phyloP scores from a whole-genome alignment of 2,797 vertebrate genomes.

The Prionace glauca region DNA sequence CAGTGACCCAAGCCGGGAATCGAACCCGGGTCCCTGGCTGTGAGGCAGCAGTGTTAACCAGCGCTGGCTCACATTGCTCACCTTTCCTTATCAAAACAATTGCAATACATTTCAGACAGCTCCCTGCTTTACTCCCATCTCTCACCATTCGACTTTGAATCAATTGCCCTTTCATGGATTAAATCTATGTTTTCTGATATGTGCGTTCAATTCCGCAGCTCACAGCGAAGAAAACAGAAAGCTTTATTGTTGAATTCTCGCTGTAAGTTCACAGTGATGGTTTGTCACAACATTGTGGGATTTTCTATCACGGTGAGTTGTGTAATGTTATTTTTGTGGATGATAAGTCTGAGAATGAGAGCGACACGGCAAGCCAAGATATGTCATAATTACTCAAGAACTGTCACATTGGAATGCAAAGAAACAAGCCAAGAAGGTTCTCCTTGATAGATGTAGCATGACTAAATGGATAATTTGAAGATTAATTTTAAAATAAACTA shows the following conservation, averaged over 20 bases:
- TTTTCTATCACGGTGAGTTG: slow-evolving; percentile 51
- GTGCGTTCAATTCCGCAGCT: slow-evolving; percentile 60
- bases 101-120: slow-evolving; percentile 21
- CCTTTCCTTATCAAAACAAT: background rate
- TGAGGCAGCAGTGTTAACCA: no score
- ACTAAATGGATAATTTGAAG: background rate
- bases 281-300: slow-evolving; percentile 69
- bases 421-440: slow-evolving; percentile 50
- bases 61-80: background rate
- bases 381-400: slow-evolving; percentile 48
- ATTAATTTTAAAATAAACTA: background rate
- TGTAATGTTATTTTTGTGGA: slow-evolving; percentile 59
- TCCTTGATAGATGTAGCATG: slow-evolving; percentile 2
- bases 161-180: slow-evolving; percentile 22
- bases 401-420: slow-evolving; percentile 60
- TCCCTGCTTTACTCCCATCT: background rate
- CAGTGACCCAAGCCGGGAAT: no score
- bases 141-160: slow-evolving; percentile 17
- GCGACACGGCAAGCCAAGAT: slow-evolving; percentile 54
- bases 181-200: slow-evolving; percentile 5
- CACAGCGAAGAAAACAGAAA: slow-evolving; percentile 53
- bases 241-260: slow-evolving; percentile 51
- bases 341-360: slow-evolving; percentile 54
- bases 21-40: no score
- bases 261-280: slow-evolving; percentile 62